A percentile compares a stretch with the other conserved stretches of the same genome.
These are phyloP conservation scores for Geopemphigus sp. DNA, from an alignment of 1,140 invertebrate genomes.

Conservation along the genomic window DNA sequence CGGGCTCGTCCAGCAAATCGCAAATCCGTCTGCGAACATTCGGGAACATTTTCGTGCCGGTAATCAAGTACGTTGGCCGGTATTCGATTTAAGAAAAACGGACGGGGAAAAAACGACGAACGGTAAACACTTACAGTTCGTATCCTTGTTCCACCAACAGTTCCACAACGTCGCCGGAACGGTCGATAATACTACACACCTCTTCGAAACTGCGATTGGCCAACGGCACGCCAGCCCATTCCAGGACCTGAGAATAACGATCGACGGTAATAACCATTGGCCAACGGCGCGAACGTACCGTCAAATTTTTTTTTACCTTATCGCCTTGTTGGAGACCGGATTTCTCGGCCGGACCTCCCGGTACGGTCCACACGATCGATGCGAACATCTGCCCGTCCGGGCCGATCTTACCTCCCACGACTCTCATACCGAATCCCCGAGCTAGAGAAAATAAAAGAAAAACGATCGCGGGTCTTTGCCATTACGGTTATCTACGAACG, in stretches of 20 bases:
- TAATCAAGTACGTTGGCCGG: background rate
- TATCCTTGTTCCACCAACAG: conserved; percentile 75
- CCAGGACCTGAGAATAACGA: conserved; percentile 62
- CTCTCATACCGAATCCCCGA: conserved; percentile 86
- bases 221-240: conserved; percentile 80
- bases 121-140: conserved; percentile 61
- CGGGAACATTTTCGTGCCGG: background rate
- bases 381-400: conserved; percentile 80
- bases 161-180: conserved; percentile 76
- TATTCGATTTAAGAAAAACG: background rate
- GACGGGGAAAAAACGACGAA: background rate
- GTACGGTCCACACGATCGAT: conserved; percentile 86
- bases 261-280: background rate
- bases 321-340: conserved; percentile 81
- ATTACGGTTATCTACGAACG: background rate
- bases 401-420: conserved; percentile 84
- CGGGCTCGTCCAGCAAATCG: conserved; percentile 64
- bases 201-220: conserved; percentile 89
- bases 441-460: conserved; percentile 61
- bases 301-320: conserved; percentile 62
- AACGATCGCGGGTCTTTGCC: background rate
- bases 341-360: conserved; percentile 84
- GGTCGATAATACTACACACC: conserved; percentile 77
- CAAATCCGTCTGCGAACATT: conserved; percentile 59
- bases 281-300: too few species aligned